A percentile compares a stretch with the other conserved stretches of the same genome.
Evolutionary conservation across 2,888 invertebrate species (phyloP).

Genomic region (Limnephilus auricula): DNA sequence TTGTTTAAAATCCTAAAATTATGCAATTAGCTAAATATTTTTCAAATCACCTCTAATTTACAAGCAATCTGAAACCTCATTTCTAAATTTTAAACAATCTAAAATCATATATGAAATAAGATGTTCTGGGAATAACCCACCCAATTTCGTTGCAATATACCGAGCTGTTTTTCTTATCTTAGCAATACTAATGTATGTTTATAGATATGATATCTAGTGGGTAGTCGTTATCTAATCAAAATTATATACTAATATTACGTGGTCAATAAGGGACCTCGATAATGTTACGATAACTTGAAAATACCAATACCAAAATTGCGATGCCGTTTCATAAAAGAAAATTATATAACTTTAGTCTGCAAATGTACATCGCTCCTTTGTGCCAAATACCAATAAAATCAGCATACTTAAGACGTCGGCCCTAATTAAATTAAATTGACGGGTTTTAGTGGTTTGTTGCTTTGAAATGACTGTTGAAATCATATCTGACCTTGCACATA

Average conservation of each 20-base stretch:
- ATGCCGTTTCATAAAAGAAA: not conserved
- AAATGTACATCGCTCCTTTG: not conserved
- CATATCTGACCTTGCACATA: constrained; percentile 3
- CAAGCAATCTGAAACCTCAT: not conserved
- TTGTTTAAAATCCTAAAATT: not conserved
- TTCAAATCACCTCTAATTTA: not conserved
- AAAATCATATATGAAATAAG: not conserved
- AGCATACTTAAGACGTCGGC: not conserved
- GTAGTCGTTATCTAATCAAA: not conserved
- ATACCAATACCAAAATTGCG: not conserved
- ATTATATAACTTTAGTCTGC: not conserved
- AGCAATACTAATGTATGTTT: not conserved
- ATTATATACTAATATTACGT: not conserved
- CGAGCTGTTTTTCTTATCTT: not conserved
- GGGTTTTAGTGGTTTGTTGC: constrained; percentile 1
- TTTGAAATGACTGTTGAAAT: constrained; percentile 5
- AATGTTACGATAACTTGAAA: not conserved
- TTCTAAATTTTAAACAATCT: not conserved
- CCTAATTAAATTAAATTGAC: constrained; percentile 7
- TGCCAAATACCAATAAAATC: not conserved
- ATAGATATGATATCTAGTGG: not conserved
- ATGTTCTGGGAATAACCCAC: not conserved
- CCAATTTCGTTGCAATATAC: not conserved
- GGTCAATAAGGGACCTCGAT: not conserved
- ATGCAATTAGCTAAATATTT: not conserved